These are phyloP conservation scores for Ophion ventricosus DNA, from an alignment of 2,888 invertebrate genomes.

Conservation along the genomic window DNA sequence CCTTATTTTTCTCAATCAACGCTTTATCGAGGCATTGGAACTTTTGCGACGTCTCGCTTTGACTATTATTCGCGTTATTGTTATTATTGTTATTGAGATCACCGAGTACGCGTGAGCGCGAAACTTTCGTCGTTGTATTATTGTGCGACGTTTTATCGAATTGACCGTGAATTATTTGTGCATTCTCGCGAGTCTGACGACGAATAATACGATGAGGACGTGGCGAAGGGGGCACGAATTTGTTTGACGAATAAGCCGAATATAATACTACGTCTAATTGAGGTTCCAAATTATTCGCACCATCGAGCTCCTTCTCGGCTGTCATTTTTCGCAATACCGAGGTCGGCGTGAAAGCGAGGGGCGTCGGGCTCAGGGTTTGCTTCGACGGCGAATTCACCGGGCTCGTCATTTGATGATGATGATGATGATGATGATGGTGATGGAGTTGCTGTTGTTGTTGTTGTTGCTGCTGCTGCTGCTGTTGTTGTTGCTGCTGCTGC, in stretches of 20 bases:
- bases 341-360: constrained; percentile 95
- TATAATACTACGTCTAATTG: constrained; percentile 71
- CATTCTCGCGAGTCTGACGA: constrained; percentile 57
- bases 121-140: constrained; percentile 15
- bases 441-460: no score
- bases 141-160: constrained; percentile 3
- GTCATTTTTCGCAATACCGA: constrained; percentile 97
- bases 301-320: constrained; percentile 92
- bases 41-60: constrained; percentile 70
- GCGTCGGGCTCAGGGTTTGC: constrained; percentile 87
- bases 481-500: no score
- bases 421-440: no score
- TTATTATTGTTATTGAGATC: constrained; percentile 61
- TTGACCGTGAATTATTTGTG: background rate
- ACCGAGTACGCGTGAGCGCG: constrained; percentile 46
- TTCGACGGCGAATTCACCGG: constrained; percentile 83
- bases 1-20: constrained; percentile 37
- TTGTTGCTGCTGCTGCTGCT: constrained; percentile 43
- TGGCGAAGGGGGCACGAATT: constrained; percentile 5
- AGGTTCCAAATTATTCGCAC: constrained; percentile 79
- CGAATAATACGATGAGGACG: constrained; percentile 38
- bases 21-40: constrained; percentile 62
- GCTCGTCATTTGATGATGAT: constrained; percentile 76
- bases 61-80: constrained; percentile 34
- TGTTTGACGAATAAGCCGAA: constrained; percentile 37